A percentile compares a stretch with the other conserved stretches of the same genome.
phyloP scores from a whole-genome alignment of 2,888 invertebrate genomes.

The Rutpela maculata region DNA sequence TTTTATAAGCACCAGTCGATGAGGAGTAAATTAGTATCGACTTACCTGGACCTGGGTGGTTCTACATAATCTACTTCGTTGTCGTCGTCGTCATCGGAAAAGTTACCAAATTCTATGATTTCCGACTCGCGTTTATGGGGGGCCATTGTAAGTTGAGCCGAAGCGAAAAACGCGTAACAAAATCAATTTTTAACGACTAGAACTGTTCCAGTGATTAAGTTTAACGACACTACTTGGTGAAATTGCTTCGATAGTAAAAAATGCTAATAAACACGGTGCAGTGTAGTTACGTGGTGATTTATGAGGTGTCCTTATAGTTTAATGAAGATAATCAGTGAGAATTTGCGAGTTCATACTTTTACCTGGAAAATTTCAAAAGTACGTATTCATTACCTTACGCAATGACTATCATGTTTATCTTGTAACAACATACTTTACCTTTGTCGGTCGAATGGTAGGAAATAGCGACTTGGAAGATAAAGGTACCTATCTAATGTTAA shows the following conservation, averaged over 20 bases:
- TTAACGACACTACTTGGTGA: not conserved
- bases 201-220: not conserved
- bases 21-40: not conserved
- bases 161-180: not conserved
- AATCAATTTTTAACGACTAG: not conserved
- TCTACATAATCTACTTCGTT: not conserved
- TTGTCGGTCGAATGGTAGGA: too few species aligned
- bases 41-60: not conserved
- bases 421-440: too few species aligned
- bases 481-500: too few species aligned
- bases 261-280: not conserved
- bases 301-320: not conserved
- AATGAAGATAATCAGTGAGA: slow-evolving; percentile 15
- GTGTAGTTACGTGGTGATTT: not conserved
- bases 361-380: not conserved
- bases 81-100: slow-evolving; percentile 17
- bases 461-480: too few species aligned
- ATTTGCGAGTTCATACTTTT: not conserved
- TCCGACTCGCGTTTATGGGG: not conserved
- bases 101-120: slow-evolving; percentile 2
- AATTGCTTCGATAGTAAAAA: slow-evolving; percentile 1
- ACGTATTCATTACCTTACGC: not conserved
- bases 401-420: too few species aligned
- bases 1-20: too few species aligned
- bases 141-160: not conserved